A percentile compares a stretch with the other conserved stretches of the same genome.
Conservation (phyloP, 2,113 vertebrate species). For the Columbina picui region DNA sequence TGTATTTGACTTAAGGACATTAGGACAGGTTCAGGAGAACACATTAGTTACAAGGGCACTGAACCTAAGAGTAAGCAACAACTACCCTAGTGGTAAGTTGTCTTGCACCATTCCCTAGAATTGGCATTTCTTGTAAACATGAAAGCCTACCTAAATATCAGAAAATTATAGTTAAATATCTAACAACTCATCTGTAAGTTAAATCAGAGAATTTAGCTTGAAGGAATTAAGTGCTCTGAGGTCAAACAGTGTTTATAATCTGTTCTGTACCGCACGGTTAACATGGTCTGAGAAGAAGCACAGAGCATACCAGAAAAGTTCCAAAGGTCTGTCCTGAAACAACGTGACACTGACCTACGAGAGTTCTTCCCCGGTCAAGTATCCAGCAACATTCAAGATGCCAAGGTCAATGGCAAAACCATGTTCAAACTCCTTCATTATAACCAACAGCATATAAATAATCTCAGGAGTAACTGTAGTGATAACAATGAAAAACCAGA, state of each 20-base stretch:
- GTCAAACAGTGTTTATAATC: not conserved
- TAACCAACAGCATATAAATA: not conserved
- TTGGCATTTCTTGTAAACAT: not conserved
- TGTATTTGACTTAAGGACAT: not conserved
- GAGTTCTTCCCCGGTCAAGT: not conserved
- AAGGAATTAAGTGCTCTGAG: not conserved
- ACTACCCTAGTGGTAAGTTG: not conserved
- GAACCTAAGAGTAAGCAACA: not conserved
- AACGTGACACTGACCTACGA: not conserved
- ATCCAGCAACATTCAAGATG: not conserved
- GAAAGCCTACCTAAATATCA: not conserved
- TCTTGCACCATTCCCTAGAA: not conserved
- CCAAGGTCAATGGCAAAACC: not conserved
- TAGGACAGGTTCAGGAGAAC: not conserved
- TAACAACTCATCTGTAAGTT: not conserved
- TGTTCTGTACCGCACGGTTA: not conserved
- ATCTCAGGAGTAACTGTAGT: not conserved
- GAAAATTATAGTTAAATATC: not conserved
- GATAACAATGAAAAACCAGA: not conserved
- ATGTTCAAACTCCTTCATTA: not conserved
- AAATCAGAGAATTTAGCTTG: not conserved
- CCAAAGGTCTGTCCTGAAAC: not conserved
- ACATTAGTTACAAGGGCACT: not conserved
- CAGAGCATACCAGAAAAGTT: not conserved
- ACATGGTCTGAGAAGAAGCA: not conserved